Conservation (phyloP, 2,797 vertebrate species). For the Peromyscus attwateri region DNA sequence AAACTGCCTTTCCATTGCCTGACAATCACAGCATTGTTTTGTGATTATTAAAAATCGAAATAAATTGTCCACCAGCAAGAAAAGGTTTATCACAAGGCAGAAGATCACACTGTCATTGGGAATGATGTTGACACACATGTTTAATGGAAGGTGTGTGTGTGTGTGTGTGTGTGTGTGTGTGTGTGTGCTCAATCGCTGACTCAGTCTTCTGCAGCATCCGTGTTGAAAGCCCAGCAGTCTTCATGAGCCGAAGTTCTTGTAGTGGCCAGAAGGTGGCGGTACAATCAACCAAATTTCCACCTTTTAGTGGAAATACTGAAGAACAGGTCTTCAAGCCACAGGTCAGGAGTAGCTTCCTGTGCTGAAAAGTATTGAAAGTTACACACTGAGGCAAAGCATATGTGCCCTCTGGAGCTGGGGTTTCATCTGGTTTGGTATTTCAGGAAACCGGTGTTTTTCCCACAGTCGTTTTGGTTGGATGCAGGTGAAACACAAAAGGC, state of each 20-base stretch:
- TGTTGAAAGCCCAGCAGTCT: neutral
- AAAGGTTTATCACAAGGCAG: neutral
- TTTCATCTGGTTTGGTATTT: conserved; percentile 50
- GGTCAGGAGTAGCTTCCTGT: conserved; percentile 1
- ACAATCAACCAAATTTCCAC: conserved; percentile 79
- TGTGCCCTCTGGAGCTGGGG: neutral
- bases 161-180: no score
- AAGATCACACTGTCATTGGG: neutral
- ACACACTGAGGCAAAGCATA: neutral
- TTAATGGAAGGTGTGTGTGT: neutral
- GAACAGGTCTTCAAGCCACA: neutral
- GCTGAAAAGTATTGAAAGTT: conserved; percentile 11
- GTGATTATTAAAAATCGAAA: conserved; percentile 37
- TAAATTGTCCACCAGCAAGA: neutral
- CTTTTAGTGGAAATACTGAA: conserved; percentile 38
- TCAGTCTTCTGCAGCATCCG: neutral
- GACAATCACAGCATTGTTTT: conserved; percentile 20
- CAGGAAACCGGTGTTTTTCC: conserved; percentile 39
- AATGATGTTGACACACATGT: conserved; percentile 30
- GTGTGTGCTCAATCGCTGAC: no score
- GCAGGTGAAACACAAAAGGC: neutral
- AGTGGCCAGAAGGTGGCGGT: conserved; percentile 86
- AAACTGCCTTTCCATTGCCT: neutral
- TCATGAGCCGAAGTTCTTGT: conserved; percentile 66
- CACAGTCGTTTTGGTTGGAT: neutral